Conservation (phyloP, 1,140 invertebrate genomes). For the Lasioglossum albipes region DNA sequence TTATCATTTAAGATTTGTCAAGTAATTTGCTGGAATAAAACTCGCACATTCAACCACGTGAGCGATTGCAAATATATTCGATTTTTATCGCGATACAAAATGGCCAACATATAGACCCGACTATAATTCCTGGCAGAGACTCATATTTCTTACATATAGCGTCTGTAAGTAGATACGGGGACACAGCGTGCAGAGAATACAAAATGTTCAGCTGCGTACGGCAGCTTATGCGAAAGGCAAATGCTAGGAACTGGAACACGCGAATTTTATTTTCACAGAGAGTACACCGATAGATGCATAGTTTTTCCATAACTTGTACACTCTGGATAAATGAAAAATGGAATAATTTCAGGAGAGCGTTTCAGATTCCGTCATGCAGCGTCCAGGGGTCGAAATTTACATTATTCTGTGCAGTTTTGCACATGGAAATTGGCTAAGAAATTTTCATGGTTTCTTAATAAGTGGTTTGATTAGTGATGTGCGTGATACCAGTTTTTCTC, state of each 20-base stretch:
- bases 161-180: background rate
- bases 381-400: background rate
- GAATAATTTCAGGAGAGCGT: background rate
- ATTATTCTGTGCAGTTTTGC: background rate
- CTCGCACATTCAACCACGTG: accelerated
- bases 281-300: background rate
- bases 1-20: too few species aligned
- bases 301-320: background rate
- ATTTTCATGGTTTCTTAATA: too few species aligned
- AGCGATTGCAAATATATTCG: slow-evolving; percentile 8
- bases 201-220: slow-evolving; percentile 24
- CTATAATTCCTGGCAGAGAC: slow-evolving; percentile 27
- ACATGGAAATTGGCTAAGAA: too few species aligned
- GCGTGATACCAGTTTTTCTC: too few species aligned
- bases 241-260: background rate
- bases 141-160: slow-evolving; percentile 38
- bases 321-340: background rate
- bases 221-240: background rate
- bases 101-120: background rate
- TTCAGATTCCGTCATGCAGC: background rate
- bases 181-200: slow-evolving; percentile 12
- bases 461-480: too few species aligned
- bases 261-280: background rate
- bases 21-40: background rate
- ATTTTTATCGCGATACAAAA: slow-evolving; percentile 27